Percentiles rank a stretch among this genome's conserved stretches.
phyloP scores from a whole-genome alignment of 2,797 vertebrate genomes.

The Gallinago solitaria region DNA sequence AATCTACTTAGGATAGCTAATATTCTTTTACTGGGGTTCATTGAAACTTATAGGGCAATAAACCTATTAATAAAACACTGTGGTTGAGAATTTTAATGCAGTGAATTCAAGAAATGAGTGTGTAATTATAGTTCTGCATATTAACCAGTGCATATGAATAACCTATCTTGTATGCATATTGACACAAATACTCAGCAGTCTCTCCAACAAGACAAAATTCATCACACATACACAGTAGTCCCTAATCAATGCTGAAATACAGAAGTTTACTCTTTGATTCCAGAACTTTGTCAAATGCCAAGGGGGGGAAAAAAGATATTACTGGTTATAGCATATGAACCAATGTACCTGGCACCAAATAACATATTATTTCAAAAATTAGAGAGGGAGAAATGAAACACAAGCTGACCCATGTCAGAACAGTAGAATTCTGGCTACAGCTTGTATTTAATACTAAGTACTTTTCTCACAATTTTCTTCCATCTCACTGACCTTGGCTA shows the following conservation, averaged over 20 bases:
- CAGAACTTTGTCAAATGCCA: neutral
- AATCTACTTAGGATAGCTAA: neutral
- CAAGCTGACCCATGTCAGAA: neutral
- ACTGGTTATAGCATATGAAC: neutral
- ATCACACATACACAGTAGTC: neutral
- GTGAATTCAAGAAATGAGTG: neutral
- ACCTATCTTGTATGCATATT: neutral
- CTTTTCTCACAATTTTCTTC: neutral
- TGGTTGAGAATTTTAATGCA: slow-evolving; percentile 22
- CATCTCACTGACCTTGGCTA: neutral
- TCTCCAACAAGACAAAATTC: neutral
- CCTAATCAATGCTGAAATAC: neutral
- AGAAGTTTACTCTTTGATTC: neutral
- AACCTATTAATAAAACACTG: neutral
- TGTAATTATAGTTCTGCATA: slow-evolving; percentile 4
- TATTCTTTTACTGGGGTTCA: neutral
- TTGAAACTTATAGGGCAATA: slow-evolving; percentile 21
- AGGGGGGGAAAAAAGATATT: neutral
- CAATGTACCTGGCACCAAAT: neutral
- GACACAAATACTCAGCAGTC: slow-evolving; percentile 5
- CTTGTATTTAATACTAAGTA: neutral
- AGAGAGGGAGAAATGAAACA: neutral
- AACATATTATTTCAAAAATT: neutral
- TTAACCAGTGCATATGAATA: neutral
- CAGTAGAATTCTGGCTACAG: neutral